These are phyloP conservation scores for Scotopteryx bipunctaria DNA, from an alignment of 2,888 invertebrate genomes.

Conservation along the genomic window DNA sequence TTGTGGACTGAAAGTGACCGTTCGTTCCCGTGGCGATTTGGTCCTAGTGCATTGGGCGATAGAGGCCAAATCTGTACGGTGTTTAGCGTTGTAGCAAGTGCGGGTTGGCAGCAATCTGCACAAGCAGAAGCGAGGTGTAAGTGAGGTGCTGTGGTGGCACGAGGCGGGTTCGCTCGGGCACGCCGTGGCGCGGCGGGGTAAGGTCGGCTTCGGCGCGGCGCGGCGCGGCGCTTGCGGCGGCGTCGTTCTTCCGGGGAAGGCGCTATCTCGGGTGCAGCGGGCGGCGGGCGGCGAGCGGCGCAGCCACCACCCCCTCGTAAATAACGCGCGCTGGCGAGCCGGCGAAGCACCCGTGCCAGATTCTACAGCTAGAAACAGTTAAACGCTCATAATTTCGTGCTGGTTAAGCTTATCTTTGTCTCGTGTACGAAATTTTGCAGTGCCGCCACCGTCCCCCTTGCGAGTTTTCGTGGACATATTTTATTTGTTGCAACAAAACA, in stretches of 20 bases:
- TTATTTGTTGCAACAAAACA: slow-evolving; percentile 73
- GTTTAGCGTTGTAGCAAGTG: slow-evolving; percentile 55
- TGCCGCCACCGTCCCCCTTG: slow-evolving; percentile 64
- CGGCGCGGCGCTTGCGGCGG: slow-evolving; percentile 52
- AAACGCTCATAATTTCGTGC: slow-evolving; percentile 83
- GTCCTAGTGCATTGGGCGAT: slow-evolving; percentile 62
- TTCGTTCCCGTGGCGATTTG: slow-evolving; percentile 50
- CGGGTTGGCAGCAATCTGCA: slow-evolving; percentile 73
- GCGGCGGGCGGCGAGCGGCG: slow-evolving; percentile 53
- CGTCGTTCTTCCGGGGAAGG: slow-evolving; percentile 79
- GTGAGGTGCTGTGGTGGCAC: slow-evolving; percentile 60
- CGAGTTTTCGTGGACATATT: slow-evolving; percentile 78
- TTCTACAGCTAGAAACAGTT: slow-evolving; percentile 84
- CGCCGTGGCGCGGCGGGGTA: slow-evolving; percentile 45
- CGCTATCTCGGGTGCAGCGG: slow-evolving; percentile 78
- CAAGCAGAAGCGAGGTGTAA: slow-evolving; percentile 71
- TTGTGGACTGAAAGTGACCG: slow-evolving; percentile 56
- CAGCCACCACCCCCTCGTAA: slow-evolving; percentile 76
- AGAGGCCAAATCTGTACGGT: slow-evolving; percentile 68
- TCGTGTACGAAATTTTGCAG: slow-evolving; percentile 79
- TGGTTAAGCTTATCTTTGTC: slow-evolving; percentile 84
- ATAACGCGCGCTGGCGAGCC: slow-evolving; percentile 83
- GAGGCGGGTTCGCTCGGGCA: slow-evolving; percentile 36
- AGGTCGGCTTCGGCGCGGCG: slow-evolving; percentile 46
- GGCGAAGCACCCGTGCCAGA: slow-evolving; percentile 83